Percentiles rank a stretch among this genome's conserved stretches.
Evolutionary conservation across 2,797 vertebrate species (phyloP).

Genomic region (Pelodytes ibericus): DNA sequence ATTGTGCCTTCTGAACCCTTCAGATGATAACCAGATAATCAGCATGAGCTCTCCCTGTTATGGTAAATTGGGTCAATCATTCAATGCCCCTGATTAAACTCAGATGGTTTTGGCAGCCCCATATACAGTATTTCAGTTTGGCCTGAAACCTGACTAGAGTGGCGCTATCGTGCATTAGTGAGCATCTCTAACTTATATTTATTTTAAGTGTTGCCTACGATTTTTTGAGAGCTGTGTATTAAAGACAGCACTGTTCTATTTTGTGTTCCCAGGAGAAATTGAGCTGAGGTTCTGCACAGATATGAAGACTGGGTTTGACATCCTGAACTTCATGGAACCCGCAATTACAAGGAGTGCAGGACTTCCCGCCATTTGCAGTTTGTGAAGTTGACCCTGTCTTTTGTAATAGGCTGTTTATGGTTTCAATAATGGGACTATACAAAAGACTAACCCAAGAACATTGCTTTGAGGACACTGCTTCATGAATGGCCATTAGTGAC

Average conservation of each 20-base stretch:
- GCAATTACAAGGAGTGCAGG: neutral
- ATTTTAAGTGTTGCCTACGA: neutral
- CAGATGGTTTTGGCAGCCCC: no score
- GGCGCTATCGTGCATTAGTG: neutral
- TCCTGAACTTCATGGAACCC: neutral
- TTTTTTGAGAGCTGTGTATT: neutral
- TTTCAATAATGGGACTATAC: neutral
- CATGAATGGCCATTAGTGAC: neutral
- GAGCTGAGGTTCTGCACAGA: constrained; percentile 35
- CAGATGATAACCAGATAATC: neutral
- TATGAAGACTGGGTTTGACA: constrained; percentile 4
- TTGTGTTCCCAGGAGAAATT: constrained; percentile 10
- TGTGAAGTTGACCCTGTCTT: neutral
- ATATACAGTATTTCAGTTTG: neutral
- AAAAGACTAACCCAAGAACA: neutral
- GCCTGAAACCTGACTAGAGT: no score
- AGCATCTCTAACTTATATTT: neutral
- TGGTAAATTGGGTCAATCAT: neutral
- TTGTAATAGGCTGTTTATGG: neutral
- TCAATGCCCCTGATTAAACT: neutral
- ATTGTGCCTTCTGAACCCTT: neutral
- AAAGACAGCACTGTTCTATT: neutral
- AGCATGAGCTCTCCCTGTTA: neutral
- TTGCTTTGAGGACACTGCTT: neutral
- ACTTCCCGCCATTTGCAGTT: neutral